phyloP scores from a whole-genome alignment of 2,797 vertebrate species.

The Anguilla pacifica region DNA sequence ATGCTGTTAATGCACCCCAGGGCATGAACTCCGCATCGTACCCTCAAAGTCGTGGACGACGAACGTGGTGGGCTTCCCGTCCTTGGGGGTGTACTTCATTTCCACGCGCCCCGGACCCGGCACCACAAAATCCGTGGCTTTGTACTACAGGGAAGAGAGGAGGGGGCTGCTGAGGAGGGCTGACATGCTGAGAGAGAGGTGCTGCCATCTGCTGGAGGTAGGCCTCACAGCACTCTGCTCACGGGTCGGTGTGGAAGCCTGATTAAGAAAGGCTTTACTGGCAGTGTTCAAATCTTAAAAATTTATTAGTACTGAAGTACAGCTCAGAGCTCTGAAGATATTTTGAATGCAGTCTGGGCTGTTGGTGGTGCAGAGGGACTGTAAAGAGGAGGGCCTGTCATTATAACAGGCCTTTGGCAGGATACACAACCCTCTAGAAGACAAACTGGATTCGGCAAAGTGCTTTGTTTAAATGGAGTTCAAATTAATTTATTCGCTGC shows the following conservation, averaged over 20 bases:
- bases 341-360: neutral
- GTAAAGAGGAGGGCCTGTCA: neutral
- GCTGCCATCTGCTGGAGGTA: neutral
- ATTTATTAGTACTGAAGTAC: too few species aligned
- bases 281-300: neutral
- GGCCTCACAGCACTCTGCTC: neutral
- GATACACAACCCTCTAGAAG: too few species aligned
- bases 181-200: neutral
- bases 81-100: slow-evolving; percentile 86
- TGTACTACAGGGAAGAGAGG: slow-evolving; percentile 77
- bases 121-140: slow-evolving; percentile 96
- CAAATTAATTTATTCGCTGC: neutral
- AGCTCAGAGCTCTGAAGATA: neutral
- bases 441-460: neutral
- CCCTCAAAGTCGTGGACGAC: slow-evolving; percentile 88
- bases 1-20: neutral
- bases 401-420: neutral
- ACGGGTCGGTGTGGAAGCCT: neutral
- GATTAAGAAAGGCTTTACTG: neutral
- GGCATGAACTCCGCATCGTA: slow-evolving; percentile 55
- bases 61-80: slow-evolving; percentile 78
- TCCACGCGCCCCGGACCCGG: slow-evolving; percentile 91
- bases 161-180: neutral
- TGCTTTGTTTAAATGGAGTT: too few species aligned
- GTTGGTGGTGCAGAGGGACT: neutral